phyloP scores from a whole-genome alignment of 2,888 invertebrate genomes.

The Trachelus iudaicus region DNA sequence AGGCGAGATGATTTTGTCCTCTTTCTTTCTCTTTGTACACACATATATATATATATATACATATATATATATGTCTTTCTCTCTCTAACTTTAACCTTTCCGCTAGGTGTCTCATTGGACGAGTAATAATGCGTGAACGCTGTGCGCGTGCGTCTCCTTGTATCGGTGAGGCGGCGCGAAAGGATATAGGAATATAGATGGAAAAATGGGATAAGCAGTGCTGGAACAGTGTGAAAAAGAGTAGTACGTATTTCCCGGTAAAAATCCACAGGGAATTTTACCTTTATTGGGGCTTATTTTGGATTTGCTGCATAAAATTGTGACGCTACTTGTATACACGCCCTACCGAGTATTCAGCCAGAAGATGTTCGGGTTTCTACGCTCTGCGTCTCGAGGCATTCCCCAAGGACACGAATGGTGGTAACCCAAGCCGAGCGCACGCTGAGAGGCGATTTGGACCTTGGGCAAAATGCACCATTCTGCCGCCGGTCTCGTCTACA shows the following conservation, averaged over 20 bases:
- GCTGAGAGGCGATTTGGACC: constrained; percentile 57
- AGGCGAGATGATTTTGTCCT: neutral
- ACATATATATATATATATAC: too few relatives aligned
- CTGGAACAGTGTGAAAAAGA: neutral
- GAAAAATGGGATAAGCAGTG: neutral
- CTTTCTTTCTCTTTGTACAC: neutral
- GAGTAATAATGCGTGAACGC: neutral
- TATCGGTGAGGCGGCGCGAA: neutral
- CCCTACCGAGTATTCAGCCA: constrained; percentile 28
- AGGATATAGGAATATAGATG: neutral
- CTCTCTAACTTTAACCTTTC: neutral
- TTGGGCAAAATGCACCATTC: constrained; percentile 57
- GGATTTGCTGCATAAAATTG: constrained; percentile 27
- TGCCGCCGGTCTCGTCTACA: constrained; percentile 39
- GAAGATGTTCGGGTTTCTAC: constrained; percentile 29
- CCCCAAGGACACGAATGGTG: constrained; percentile 57
- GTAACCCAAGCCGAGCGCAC: constrained; percentile 60
- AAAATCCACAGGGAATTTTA: neutral
- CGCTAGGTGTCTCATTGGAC: neutral
- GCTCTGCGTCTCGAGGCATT: constrained; percentile 21
- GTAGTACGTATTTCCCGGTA: neutral
- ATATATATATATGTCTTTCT: too few relatives aligned
- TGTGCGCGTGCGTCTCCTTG: neutral
- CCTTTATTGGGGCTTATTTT: constrained; percentile 28
- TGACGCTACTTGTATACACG: neutral